Conservation (phyloP, 2,888 invertebrate genomes). For the Pammene aurita region DNA sequence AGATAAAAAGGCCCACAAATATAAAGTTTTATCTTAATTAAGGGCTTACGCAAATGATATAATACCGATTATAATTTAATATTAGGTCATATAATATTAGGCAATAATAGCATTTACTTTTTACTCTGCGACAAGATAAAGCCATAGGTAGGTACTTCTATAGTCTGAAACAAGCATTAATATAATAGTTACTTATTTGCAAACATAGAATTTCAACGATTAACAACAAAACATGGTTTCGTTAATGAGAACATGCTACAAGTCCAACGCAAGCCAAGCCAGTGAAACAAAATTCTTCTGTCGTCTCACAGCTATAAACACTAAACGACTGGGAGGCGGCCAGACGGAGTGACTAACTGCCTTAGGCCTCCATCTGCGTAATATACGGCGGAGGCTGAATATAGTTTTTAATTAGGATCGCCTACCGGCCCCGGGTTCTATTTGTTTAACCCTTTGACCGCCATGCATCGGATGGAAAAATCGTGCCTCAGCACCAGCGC, state of each 20-base stretch:
- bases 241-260: conserved; percentile 33
- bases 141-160: no score
- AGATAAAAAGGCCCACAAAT: no score
- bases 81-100: no score
- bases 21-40: no score
- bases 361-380: conserved; percentile 67
- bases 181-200: neutral
- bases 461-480: no score
- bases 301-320: conserved; percentile 59
- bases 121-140: no score
- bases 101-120: no score
- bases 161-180: no score
- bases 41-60: no score
- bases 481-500: no score
- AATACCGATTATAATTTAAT: no score
- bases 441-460: no score
- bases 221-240: conserved; percentile 21
- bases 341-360: conserved; percentile 68
- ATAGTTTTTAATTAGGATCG: conserved; percentile 80
- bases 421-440: conserved; percentile 71
- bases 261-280: conserved; percentile 40
- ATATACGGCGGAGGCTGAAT: conserved; percentile 71
- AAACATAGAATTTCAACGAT: conserved; percentile 12
- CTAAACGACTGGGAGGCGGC: conserved; percentile 71
- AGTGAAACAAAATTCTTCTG: conserved; percentile 52